Evolutionary conservation across 2,797 vertebrate species (phyloP), one percentile per base, ranked within the genome.

Genomic region (Etheostoma nigrum): DNA sequence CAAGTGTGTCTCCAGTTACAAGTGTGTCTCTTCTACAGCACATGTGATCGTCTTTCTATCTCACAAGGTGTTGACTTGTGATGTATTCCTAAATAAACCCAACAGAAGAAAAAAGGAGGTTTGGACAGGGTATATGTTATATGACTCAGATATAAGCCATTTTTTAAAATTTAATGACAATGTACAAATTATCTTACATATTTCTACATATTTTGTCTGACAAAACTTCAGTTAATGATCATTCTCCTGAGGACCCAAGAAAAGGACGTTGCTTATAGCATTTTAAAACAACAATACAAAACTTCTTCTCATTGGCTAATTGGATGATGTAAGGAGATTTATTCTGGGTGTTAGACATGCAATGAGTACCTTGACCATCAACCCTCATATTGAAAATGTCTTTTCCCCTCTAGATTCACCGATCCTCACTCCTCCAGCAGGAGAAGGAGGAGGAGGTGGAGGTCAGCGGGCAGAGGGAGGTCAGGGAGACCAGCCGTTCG

Each of bases 391-490:
- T 18, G 0, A 23, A 67, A 63, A 52, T 30, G 23, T 6, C 5
- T 18, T 14, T 13, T 40, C 30, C n/a, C 18, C 40, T 57, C 10
- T 91, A 99, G 97, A 93, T 86, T 86, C 94, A 68, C 92, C 84
- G 75, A 90, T 91, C 84, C 93, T 94, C 76, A 92, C 96, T 86
- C 94, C 97, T 79, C 92, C 90, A 1, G 95, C 91, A 71, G 94
- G 89, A 64, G 94, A 93, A 27, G 95, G 94, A 87, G 94, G 89
- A 67, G 95, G 95, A 61, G 95, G 93, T 66, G 94, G 91, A 7
- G 94, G 93, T 67, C 90, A 90, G 0, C 89, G 92, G 63, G 91
- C 87, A 69, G 95, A 93, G 66, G 92, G 23, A 49, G 85, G 76
- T 27, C 82, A 73, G 42, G 85, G 61, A n/a, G 76, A 72, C 18